Percentiles rank a stretch among this genome's conserved stretches.
phyloP scores from a whole-genome alignment of 2,888 invertebrate species.

The Heteromyza rotundicornis region DNA sequence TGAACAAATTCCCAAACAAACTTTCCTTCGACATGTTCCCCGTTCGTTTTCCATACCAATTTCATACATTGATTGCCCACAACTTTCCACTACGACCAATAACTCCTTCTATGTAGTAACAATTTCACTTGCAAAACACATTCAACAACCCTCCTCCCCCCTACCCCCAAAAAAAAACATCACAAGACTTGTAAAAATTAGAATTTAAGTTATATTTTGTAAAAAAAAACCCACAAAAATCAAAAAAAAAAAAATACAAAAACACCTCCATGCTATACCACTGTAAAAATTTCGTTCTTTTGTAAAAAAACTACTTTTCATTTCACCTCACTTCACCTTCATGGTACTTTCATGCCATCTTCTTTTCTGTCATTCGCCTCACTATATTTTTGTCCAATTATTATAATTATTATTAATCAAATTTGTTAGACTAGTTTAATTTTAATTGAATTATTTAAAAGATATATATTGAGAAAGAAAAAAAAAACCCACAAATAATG shows the following conservation, averaged over 20 bases:
- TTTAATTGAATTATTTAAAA: conserved; percentile 36
- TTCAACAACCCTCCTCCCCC: conserved; percentile 2
- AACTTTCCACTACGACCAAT: too few species aligned
- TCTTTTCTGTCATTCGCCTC: neutral
- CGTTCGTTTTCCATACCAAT: too few species aligned
- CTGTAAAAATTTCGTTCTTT: conserved; percentile 30
- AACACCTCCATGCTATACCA: too few species aligned
- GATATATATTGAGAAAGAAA: too few species aligned
- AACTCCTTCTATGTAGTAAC: too few species aligned
- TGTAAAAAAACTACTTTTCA: conserved; percentile 5
- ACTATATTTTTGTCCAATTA: neutral
- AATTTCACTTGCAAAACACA: neutral
- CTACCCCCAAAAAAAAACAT: neutral
- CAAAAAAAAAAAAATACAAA: conserved; percentile 8
- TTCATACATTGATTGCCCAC: too few species aligned
- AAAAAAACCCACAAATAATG: too few species aligned
- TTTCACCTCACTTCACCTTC: neutral
- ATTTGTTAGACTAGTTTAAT: conserved; percentile 48
- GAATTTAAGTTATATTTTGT: conserved; percentile 49
- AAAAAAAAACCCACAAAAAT: conserved; percentile 28
- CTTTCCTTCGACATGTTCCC: too few species aligned
- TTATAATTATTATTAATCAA: conserved; percentile 25
- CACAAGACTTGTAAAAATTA: conserved; percentile 58
- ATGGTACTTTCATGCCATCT: too few species aligned
- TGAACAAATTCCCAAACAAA: too few species aligned